Evolutionary conservation across 1,140 invertebrate genomes (phyloP).

Genomic region (Ceratitis capitata): DNA sequence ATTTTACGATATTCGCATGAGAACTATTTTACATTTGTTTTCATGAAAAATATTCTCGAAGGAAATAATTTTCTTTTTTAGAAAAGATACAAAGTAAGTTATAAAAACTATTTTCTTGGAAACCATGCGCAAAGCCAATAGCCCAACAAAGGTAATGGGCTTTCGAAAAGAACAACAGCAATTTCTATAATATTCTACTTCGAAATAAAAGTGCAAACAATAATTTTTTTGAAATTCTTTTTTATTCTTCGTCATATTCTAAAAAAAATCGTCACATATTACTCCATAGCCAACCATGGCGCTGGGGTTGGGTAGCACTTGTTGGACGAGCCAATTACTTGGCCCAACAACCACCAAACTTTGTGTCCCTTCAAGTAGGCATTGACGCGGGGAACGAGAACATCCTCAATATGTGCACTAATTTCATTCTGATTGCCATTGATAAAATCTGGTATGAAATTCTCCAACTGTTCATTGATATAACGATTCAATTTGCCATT

Average conservation of each 20-base stretch:
- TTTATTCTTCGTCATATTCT: background rate
- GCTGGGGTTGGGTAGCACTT: slow-evolving; percentile 53
- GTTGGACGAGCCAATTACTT: slow-evolving; percentile 42
- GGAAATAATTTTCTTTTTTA: no score
- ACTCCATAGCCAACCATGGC: slow-evolving; percentile 55
- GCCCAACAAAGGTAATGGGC: no score
- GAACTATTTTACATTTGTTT: no score
- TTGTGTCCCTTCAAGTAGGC: slow-evolving; percentile 53
- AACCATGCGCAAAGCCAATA: no score
- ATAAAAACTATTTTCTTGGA: no score
- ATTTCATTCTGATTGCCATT: slow-evolving; percentile 56
- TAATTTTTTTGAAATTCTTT: background rate
- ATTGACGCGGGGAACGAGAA: slow-evolving; percentile 55
- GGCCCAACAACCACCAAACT: slow-evolving; percentile 54
- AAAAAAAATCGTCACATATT: background rate
- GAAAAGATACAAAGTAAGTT: no score
- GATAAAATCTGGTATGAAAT: slow-evolving; percentile 54
- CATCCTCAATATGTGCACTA: slow-evolving; percentile 50
- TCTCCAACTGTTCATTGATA: slow-evolving; percentile 56
- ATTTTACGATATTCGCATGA: no score
- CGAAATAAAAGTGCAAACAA: background rate
- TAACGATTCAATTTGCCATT: slow-evolving; percentile 56
- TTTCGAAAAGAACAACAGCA: no score
- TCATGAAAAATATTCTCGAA: no score
- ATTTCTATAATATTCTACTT: no score